Percentiles rank a stretch among this genome's conserved stretches.
Evolutionary conservation across 2,888 invertebrate species (phyloP).

Genomic region (Gibbula magus): DNA sequence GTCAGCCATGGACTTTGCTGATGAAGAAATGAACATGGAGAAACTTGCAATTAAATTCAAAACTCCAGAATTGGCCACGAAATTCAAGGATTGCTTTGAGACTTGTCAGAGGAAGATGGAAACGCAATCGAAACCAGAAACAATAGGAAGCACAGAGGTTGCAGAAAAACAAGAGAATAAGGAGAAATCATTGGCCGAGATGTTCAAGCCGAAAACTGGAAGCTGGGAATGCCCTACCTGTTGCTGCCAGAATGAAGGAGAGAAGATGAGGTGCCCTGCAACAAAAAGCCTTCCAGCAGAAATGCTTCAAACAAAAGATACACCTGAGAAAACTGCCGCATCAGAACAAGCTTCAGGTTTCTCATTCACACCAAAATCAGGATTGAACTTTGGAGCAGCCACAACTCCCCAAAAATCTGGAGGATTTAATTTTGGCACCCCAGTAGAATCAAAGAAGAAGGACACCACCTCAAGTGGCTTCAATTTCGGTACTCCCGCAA

Average conservation of each 20-base stretch:
- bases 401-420: neutral
- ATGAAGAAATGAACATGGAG: conserved; percentile 83
- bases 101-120: conserved; percentile 47
- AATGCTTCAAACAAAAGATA: conserved; percentile 7
- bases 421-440: conserved; percentile 14
- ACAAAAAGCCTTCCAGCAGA: neutral
- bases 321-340: neutral
- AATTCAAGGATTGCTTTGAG: conserved; percentile 84
- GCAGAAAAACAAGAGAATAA: neutral
- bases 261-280: conserved; percentile 59
- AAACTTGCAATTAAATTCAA: conserved; percentile 90
- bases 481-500: conserved; percentile 38
- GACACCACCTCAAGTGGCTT: conserved; percentile 36
- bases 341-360: neutral
- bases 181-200: conserved; percentile 56
- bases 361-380: too few species aligned
- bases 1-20: conserved; percentile 84
- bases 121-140: neutral
- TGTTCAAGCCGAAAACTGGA: conserved; percentile 78
- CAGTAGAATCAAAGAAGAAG: neutral
- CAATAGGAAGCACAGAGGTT: neutral
- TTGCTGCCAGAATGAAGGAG: conserved; percentile 79
- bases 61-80: conserved; percentile 83
- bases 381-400: neutral
- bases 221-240: conserved; percentile 84